A percentile compares a stretch with the other conserved stretches of the same genome.
phyloP scores from a whole-genome alignment of 2,113 vertebrate genomes.

The Bettongia penicillata region DNA sequence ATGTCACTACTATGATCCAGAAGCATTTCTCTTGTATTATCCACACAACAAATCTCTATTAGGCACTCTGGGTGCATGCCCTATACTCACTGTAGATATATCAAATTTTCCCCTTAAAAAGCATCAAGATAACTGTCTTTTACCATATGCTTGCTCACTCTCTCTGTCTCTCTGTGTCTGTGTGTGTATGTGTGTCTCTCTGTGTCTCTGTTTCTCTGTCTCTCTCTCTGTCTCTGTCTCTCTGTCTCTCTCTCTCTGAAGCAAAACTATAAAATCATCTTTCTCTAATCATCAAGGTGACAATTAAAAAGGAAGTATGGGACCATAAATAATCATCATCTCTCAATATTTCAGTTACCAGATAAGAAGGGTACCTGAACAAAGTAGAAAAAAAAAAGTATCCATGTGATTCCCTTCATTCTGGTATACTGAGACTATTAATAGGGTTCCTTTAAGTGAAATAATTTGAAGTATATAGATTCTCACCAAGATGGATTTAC shows the following conservation, averaged over 20 bases:
- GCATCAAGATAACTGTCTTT: too few species aligned
- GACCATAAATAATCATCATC: too few species aligned
- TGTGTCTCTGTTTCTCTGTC: too few species aligned
- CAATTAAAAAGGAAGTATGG: accelerated
- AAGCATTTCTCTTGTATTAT: neutral
- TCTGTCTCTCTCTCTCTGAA: neutral
- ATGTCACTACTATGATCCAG: neutral
- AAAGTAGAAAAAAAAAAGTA: too few species aligned
- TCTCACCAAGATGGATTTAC: too few species aligned
- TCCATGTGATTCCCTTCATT: accelerated
- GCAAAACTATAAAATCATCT: slow-evolving; percentile 33
- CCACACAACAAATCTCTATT: neutral
- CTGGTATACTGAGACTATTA: accelerated
- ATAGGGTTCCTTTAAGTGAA: neutral
- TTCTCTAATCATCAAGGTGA: neutral
- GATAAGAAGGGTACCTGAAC: too few species aligned
- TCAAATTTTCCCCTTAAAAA: slow-evolving; percentile 6
- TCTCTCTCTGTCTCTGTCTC: too few species aligned
- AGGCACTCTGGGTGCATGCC: neutral
- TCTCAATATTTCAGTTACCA: too few species aligned
- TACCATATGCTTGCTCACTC: too few species aligned
- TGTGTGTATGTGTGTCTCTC: too few species aligned
- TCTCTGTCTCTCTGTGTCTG: too few species aligned
- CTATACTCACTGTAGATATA: neutral
- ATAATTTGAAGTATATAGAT: too few species aligned